A percentile compares a stretch with the other conserved stretches of the same genome.
phyloP scores from a whole-genome alignment of 2,888 invertebrate species.

The Tachina fera region DNA sequence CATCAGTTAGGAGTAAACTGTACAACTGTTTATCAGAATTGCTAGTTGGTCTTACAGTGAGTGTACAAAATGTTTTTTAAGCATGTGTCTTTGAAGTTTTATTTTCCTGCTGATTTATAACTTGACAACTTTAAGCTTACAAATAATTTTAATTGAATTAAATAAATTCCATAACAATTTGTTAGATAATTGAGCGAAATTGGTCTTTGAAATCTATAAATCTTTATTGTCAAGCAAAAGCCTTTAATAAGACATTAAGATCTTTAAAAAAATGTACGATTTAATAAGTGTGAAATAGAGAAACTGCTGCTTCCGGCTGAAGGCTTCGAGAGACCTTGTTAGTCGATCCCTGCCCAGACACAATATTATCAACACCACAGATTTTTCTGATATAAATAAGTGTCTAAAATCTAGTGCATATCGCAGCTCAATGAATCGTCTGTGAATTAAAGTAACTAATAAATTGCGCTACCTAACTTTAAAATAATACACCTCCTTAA shows the following conservation, averaged over 20 bases:
- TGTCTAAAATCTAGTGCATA: too few relatives aligned
- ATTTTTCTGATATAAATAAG: too few relatives aligned
- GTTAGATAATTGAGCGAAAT: background rate
- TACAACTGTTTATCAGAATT: background rate
- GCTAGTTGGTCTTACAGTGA: background rate
- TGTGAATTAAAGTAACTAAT: too few relatives aligned
- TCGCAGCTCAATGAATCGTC: too few relatives aligned
- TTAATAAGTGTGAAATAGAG: too few relatives aligned
- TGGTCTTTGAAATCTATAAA: background rate
- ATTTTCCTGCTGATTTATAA: background rate
- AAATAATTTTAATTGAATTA: slow-evolving; percentile 14
- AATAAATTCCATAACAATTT: slow-evolving; percentile 22
- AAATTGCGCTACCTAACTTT: too few relatives aligned
- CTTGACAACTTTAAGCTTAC: background rate
- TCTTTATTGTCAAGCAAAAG: background rate
- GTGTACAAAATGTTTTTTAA: background rate
- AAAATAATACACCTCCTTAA: too few relatives aligned
- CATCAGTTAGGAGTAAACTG: too few relatives aligned
- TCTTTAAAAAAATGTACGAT: background rate
- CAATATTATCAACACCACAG: too few relatives aligned
- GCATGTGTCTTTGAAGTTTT: background rate
- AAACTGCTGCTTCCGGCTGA: too few relatives aligned
- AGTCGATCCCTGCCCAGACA: too few relatives aligned
- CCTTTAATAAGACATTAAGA: background rate
- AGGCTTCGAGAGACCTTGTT: too few relatives aligned